Evolutionary conservation across 53 echinoderm and acorn worm species (phyloP).

Genomic region (Holothuria scabra): DNA sequence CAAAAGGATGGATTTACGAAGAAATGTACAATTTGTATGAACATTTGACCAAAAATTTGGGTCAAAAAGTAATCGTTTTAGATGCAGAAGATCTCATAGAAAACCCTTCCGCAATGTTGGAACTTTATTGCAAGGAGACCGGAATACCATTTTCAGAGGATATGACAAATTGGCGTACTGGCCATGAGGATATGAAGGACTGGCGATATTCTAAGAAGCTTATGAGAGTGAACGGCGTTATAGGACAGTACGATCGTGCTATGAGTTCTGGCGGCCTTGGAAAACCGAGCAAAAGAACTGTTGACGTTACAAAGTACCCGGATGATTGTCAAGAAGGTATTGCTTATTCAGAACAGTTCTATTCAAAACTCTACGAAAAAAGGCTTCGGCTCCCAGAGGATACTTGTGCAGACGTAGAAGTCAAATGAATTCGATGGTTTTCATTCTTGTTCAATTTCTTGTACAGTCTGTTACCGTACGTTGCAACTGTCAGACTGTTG

Average conservation of each 20-base stretch:
- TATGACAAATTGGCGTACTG: slow-evolving; percentile 77
- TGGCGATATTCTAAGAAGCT: slow-evolving; percentile 90
- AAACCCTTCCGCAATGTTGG: slow-evolving; percentile 70
- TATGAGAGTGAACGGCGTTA: slow-evolving; percentile 81
- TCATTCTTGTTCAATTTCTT: too few species aligned
- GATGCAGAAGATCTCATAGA: slow-evolving; percentile 88
- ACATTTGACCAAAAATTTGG: slow-evolving; percentile 69
- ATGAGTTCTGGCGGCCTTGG: slow-evolving; percentile 72
- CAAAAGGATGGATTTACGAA: slow-evolving; percentile 73
- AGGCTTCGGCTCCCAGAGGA: background rate
- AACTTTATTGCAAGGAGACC: slow-evolving; percentile 80
- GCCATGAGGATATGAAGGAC: slow-evolving; percentile 69
- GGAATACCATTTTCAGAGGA: slow-evolving; percentile 73
- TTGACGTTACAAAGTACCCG: slow-evolving; percentile 54
- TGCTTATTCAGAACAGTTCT: slow-evolving; percentile 13
- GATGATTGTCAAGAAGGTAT: slow-evolving; percentile 33
- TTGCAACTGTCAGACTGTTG: too few species aligned
- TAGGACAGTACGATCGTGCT: slow-evolving; percentile 93
- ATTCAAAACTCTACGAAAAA: slow-evolving; percentile 26
- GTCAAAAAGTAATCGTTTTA: slow-evolving; percentile 79
- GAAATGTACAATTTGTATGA: slow-evolving; percentile 77
- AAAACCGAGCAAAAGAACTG: slow-evolving; percentile 41
- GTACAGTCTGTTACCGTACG: too few species aligned
- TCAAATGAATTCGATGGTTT: background rate
- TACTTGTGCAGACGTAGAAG: background rate